Conservation (phyloP, 2,797 vertebrate species). For the Phrynocephalus guinanensis region DNA sequence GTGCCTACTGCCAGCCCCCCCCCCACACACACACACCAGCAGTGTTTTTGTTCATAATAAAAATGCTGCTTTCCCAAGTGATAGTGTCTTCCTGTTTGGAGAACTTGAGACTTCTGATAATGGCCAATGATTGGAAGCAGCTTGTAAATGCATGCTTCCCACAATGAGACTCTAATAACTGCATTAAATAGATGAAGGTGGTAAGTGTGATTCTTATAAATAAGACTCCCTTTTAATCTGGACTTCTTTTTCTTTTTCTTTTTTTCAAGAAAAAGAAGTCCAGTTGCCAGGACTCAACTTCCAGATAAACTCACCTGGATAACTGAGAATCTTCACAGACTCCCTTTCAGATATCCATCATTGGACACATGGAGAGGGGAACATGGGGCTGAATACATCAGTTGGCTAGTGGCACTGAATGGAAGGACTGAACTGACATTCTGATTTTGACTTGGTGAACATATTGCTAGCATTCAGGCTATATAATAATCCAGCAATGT, state of each 20-base stretch:
- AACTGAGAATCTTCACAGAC: too few species aligned
- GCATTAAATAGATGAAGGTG: background rate
- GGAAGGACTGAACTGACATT: background rate
- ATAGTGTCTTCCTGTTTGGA: background rate
- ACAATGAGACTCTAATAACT: background rate
- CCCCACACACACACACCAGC: too few species aligned
- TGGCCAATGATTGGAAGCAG: background rate
- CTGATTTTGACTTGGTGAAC: background rate
- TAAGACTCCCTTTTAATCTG: background rate
- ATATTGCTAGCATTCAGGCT: too few species aligned
- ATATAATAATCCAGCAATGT: too few species aligned
- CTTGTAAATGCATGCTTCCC: background rate
- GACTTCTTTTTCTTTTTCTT: too few species aligned
- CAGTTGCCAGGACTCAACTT: too few species aligned
- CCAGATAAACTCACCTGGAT: too few species aligned
- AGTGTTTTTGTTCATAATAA: constrained; percentile 5
- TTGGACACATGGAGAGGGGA: background rate
- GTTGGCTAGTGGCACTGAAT: background rate
- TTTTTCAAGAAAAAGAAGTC: too few species aligned
- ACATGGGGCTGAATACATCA: too few species aligned
- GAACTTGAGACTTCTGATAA: background rate
- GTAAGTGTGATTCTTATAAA: background rate
- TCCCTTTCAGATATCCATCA: background rate
- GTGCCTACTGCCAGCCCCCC: background rate
- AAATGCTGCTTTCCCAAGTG: background rate